Evolutionary conservation across 2,888 invertebrate species (phyloP).

Genomic region (Caenorhabditis sp.): DNA sequence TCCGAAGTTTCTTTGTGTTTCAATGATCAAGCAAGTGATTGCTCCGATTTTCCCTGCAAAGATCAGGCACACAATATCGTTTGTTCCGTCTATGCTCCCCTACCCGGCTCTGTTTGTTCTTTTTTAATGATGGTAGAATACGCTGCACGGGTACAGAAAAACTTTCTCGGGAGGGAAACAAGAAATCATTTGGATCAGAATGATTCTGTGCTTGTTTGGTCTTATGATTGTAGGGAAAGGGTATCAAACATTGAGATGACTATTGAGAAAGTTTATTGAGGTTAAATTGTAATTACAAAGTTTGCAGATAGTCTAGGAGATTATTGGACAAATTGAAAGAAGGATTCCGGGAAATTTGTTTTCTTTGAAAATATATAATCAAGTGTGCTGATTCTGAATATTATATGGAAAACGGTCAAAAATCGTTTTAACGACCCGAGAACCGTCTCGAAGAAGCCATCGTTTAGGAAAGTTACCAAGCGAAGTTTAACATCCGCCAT

Average conservation of each 20-base stretch:
- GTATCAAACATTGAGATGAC: no score
- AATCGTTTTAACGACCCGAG: no score
- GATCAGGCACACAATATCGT: constrained; percentile 30
- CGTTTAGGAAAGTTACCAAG: no score
- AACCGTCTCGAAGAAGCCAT: no score
- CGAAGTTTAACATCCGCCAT: no score
- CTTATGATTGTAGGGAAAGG: neutral
- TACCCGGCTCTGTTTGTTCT: constrained; percentile 15
- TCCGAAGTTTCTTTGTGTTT: neutral
- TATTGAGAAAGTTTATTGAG: no score
- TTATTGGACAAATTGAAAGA: neutral
- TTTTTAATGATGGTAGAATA: constrained; percentile 19
- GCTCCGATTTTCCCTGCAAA: constrained; percentile 18
- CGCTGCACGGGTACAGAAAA: constrained; percentile 16
- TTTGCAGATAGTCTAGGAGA: neutral
- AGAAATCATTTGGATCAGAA: neutral
- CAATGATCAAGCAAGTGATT: constrained; percentile 6
- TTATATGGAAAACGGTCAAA: no score
- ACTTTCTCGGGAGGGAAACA: neutral
- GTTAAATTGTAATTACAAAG: neutral
- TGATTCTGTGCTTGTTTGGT: neutral
- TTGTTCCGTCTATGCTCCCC: constrained; percentile 19
- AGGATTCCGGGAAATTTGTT: neutral
- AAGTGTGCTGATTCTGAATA: no score
- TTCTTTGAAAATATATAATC: no score